Percentiles rank a stretch among this genome's conserved stretches.
Evolutionary conservation across 2,797 vertebrate species (phyloP).

Genomic region (Acestrorhynchus altus): DNA sequence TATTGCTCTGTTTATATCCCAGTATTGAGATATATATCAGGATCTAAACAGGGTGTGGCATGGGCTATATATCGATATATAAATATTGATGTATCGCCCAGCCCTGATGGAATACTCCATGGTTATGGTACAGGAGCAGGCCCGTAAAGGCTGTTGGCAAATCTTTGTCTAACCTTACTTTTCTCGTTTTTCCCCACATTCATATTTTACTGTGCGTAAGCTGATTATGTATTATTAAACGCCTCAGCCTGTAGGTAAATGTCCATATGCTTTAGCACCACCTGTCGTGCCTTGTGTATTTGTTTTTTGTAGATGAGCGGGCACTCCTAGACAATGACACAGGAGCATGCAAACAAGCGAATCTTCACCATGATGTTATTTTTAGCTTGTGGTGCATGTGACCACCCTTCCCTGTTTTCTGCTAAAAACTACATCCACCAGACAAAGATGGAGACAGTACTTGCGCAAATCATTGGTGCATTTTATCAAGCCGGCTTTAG

Average conservation of each 20-base stretch:
- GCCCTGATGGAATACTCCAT: too few species aligned
- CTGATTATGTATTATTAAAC: neutral
- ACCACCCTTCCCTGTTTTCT: constrained; percentile 29
- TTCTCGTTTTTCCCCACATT: too few species aligned
- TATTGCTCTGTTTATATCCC: too few species aligned
- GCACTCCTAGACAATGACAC: neutral
- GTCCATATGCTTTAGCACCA: neutral
- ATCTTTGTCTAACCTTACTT: too few species aligned
- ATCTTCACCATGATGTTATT: constrained; percentile 48
- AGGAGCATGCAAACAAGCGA: constrained; percentile 48
- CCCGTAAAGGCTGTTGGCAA: too few species aligned
- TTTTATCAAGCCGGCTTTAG: neutral
- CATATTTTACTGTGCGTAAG: too few species aligned
- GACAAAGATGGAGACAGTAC: neutral
- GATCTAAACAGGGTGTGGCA: too few species aligned
- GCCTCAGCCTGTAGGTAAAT: neutral
- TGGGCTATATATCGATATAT: too few species aligned
- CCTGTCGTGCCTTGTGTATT: neutral
- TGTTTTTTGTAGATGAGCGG: constrained; percentile 9
- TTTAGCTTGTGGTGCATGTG: constrained; percentile 46
- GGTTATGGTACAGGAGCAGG: too few species aligned
- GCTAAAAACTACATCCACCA: neutral
- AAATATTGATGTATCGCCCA: too few species aligned
- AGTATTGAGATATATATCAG: too few species aligned
- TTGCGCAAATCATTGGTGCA: neutral